Base-by-base conservation (phyloP, 2,797 vertebrate genomes). In the Etheostoma nigrum region DNA sequence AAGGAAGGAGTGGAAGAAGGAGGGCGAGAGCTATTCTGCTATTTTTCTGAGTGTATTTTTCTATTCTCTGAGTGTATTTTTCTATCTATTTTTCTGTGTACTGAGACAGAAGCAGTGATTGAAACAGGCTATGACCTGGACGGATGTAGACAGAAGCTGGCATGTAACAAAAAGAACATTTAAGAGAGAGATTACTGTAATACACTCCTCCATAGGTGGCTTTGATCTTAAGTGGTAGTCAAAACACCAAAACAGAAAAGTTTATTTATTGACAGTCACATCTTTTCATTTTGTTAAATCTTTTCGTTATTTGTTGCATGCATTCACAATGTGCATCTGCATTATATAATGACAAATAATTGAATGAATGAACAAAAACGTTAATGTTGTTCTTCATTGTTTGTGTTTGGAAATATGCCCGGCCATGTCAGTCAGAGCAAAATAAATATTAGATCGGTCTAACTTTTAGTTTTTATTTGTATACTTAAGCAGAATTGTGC, bases 1-100 rank as follows among this genome's bases (percentile, higher is more conserved):
- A 36, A 75, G 80, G 68, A 84, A 64, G 63, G 68, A 77, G 59
- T 47, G 76, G 62, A 62, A 68, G 70, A 58, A 80, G 74, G 57
- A 63, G 53, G 45, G 13, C 11, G 19, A 76, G 64, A 25, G 51
- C 27, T 27, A 27, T 57, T 81, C 40, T 67, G 55, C 36, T 78
- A 19, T 69, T 69, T 67, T 54, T 78, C 66, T 67, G 21, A 69
- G n/a, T n/a, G n/a, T n/a, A n/a, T n/a, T n/a, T n/a, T n/a, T n/a
- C n/a, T n/a, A n/a, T n/a, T n/a, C n/a, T n/a, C n/a, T n/a, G n/a
- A n/a, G n/a, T n/a, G n/a, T n/a, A n/a, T n/a, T n/a, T n/a, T n/a
- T n/a, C n/a, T n/a, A n/a, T n/a, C n/a, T n/a, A n/a, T n/a, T n/a
- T 67, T 42, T 78, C 67, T 72, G 57, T 36, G 30, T 57, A 47